Percentiles rank a stretch among this genome's conserved stretches.
Evolutionary conservation across 2,113 vertebrate species (phyloP).

Genomic region (Dipodomys ordii): DNA sequence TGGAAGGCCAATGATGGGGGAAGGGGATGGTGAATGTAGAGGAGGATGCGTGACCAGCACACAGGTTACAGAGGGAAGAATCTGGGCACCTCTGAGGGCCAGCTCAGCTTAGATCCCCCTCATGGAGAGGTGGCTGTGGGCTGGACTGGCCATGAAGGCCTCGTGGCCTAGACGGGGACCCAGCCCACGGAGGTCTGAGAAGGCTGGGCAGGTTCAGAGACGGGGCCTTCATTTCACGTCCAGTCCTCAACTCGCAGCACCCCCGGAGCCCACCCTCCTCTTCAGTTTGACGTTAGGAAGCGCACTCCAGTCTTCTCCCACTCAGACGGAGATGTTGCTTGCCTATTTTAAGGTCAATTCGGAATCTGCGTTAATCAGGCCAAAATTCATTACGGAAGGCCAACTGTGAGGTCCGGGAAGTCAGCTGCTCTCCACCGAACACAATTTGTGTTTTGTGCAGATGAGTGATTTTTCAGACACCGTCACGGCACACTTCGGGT

Average conservation of each 20-base stretch:
- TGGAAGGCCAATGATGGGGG: background rate
- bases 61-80: background rate
- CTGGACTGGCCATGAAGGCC: background rate
- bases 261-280: background rate
- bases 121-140: background rate
- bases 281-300: slow-evolving; percentile 31
- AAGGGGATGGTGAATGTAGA: background rate
- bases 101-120: background rate
- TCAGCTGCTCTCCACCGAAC: slow-evolving; percentile 72
- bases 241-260: background rate
- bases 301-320: slow-evolving; percentile 7
- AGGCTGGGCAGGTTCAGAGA: background rate
- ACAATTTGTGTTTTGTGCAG: slow-evolving; percentile 75
- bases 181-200: background rate
- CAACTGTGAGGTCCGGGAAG: slow-evolving; percentile 74
- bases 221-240: background rate
- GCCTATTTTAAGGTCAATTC: slow-evolving; percentile 53
- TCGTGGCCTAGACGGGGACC: background rate
- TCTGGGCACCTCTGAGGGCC: background rate
- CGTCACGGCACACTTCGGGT: background rate
- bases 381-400: slow-evolving; percentile 76
- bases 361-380: slow-evolving; percentile 71
- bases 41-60: background rate
- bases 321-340: background rate
- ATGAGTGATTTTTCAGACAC: slow-evolving; percentile 61